Conservation (phyloP, 2,113 vertebrate genomes). For the Cnemophilus loriae region DNA sequence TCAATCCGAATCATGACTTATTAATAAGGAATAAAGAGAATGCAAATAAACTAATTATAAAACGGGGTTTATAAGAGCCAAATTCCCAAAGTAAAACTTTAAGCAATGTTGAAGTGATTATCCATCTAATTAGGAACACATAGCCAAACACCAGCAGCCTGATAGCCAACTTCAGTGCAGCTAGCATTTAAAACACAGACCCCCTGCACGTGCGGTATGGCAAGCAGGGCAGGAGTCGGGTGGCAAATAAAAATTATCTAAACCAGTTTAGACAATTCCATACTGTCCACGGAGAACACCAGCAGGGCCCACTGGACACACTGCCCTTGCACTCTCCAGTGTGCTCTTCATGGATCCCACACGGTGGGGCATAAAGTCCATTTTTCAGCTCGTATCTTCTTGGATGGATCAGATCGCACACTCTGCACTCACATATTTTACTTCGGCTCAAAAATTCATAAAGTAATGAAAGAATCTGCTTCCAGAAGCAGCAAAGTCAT, state of each 20-base stretch:
- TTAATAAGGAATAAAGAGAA: slow-evolving; percentile 74
- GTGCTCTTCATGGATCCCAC: neutral
- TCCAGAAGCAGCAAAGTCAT: neutral
- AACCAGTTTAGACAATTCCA: neutral
- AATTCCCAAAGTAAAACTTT: slow-evolving; percentile 76
- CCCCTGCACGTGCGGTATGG: fast-evolving
- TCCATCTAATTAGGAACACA: slow-evolving; percentile 64
- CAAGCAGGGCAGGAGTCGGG: neutral
- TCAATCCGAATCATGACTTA: slow-evolving; percentile 58
- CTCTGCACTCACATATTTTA: neutral
- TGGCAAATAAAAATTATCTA: neutral
- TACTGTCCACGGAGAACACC: neutral
- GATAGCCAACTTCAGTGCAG: neutral
- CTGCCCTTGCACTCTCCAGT: neutral
- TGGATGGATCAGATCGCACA: fast-evolving
- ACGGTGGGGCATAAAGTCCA: fast-evolving
- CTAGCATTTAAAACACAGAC: neutral
- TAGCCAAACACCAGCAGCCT: neutral
- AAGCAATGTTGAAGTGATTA: slow-evolving; percentile 61
- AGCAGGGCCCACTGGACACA: neutral
- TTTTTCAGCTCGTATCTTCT: neutral
- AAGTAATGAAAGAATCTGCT: neutral
- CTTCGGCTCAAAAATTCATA: neutral
- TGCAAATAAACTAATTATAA: slow-evolving; percentile 67
- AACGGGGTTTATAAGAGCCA: neutral